Percentiles rank a stretch among this genome's conserved stretches.
Conservation (phyloP, 2,888 invertebrate genomes). For the Stegophylla sp. region DNA sequence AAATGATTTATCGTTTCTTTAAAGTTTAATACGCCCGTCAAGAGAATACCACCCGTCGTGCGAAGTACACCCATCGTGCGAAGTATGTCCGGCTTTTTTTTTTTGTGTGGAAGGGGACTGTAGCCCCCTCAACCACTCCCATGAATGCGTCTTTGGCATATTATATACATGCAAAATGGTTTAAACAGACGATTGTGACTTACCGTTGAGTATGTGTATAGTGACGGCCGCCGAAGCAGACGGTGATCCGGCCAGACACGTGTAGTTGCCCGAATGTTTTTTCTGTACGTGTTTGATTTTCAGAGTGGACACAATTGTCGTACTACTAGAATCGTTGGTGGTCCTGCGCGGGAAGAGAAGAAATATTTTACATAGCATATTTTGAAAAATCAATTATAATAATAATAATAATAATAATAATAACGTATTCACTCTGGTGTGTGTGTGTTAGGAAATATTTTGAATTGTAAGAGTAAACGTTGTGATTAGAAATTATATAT, state of each 20-base stretch:
- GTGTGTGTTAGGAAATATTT: neutral
- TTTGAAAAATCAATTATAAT: neutral
- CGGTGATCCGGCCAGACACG: conserved; percentile 68
- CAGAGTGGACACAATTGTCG: conserved; percentile 67
- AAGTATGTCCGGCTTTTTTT: too few species aligned
- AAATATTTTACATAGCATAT: neutral
- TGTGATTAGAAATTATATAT: neutral
- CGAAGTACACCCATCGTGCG: too few species aligned
- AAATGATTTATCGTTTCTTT: too few species aligned
- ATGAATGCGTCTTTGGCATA: too few species aligned
- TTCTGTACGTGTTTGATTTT: conserved; percentile 69
- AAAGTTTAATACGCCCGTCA: too few species aligned
- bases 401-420: neutral
- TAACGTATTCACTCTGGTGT: neutral
- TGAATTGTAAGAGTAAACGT: neutral
- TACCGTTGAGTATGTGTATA: conserved; percentile 72
- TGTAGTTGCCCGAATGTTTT: conserved; percentile 71
- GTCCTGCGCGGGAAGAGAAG: conserved; percentile 64
- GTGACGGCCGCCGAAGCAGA: conserved; percentile 69
- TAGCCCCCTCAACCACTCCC: too few species aligned
- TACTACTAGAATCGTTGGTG: conserved; percentile 66
- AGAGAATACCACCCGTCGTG: too few species aligned
- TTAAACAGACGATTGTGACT: too few species aligned
- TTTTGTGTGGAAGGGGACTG: too few species aligned
- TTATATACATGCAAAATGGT: too few species aligned